Percentiles rank a stretch among this genome's conserved stretches.
These are phyloP conservation scores for Troides oblongomaculatus DNA, from an alignment of 2,888 invertebrate species.

Conservation along the genomic window DNA sequence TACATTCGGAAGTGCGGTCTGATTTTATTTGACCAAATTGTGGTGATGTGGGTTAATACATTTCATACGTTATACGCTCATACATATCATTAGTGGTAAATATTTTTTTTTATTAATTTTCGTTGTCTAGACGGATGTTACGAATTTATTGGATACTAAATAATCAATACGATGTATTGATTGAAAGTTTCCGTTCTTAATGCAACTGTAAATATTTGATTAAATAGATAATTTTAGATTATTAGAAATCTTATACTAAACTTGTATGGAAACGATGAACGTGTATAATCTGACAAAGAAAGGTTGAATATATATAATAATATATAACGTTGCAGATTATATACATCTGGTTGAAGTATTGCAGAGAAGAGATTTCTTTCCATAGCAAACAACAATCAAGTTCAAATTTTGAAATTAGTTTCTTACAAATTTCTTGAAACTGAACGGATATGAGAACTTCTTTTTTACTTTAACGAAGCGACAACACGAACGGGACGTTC, in stretches of 20 bases:
- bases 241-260: neutral
- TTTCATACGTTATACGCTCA: constrained; percentile 7
- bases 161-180: neutral
- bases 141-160: neutral
- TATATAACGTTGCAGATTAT: no score
- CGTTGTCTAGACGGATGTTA: neutral
- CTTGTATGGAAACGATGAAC: neutral
- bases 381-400: no score
- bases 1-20: constrained; percentile 9
- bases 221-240: neutral
- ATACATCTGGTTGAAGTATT: no score
- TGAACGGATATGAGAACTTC: no score
- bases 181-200: constrained; percentile 2
- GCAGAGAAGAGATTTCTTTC: no score
- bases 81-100: neutral
- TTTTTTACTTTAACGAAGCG: no score
- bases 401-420: no score
- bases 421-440: no score
- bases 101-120: constrained; percentile 2
- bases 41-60: constrained; percentile 11
- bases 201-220: neutral
- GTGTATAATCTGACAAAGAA: no score
- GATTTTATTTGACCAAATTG: neutral
- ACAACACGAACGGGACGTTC: no score
- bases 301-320: no score